phyloP scores from a whole-genome alignment of 1,140 invertebrate genomes.

The Dinoponera quadriceps region DNA sequence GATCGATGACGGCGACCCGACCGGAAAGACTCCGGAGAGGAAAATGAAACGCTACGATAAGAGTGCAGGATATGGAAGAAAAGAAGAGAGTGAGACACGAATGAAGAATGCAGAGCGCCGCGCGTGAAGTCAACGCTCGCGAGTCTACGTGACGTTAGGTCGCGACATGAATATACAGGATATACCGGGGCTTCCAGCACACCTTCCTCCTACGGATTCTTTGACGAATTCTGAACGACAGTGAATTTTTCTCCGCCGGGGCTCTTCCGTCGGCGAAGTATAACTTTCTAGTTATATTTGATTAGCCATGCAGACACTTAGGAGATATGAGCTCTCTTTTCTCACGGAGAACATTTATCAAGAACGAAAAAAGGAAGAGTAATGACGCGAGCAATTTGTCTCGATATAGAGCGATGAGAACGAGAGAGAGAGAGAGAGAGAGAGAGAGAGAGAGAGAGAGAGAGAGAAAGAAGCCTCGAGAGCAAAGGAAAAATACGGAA shows the following conservation, averaged over 20 bases:
- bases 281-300: background rate
- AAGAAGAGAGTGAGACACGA: constrained; percentile 11
- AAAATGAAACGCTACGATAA: constrained; percentile 38
- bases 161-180: background rate
- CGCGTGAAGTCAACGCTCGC: constrained; percentile 37
- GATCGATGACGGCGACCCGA: constrained; percentile 65
- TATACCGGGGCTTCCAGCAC: background rate
- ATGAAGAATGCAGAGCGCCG: constrained; percentile 50
- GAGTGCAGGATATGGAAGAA: background rate
- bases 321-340: background rate
- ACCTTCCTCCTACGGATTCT: background rate
- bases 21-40: constrained; percentile 35
- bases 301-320: background rate
- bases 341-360: no score
- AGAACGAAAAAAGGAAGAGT: no score
- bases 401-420: no score
- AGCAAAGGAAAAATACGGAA: no score
- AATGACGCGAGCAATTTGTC: no score
- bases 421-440: no score
- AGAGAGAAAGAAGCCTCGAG: no score
- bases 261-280: background rate
- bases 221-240: background rate
- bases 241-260: background rate
- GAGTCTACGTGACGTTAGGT: constrained; percentile 31
- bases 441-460: no score